Base-by-base conservation (phyloP, 2,113 vertebrate species). In the Actenoides hombroni region DNA sequence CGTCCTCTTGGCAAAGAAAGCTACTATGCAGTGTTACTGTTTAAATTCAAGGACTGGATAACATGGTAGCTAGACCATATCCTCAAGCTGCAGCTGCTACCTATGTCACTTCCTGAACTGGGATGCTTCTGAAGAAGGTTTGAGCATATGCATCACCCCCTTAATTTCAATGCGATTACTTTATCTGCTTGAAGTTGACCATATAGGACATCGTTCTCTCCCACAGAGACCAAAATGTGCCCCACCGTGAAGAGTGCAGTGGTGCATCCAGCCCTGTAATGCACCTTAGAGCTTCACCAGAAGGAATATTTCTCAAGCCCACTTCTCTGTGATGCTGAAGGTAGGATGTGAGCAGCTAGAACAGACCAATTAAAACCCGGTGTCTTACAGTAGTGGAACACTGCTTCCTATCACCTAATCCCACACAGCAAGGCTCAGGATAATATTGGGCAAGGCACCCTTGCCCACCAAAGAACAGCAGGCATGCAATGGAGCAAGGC, bases 171-270 rank as follows among this genome's bases (percentile, higher is more conserved):
- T 16, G 12, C 13, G 31, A 8, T 20, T 3, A 57, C 60, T 54
- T 19, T 2, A 4, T 35, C 49, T 51, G 15, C 39, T 74, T 69
- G 29, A 90, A 59, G 51, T 4, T 25, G n/a, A 20, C 40, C 31
- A 3, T 1, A 0, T 0, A 19, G 49, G 67, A 39, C 1, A 0
- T 31, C 28, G 11, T 13, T n/a, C 31, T 67, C 28, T 83, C 37
- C 24, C 6, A 6, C 39, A n/a, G 51, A 65, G 21, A 60, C 6
- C 14, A 56, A 83, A 87, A 69, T 1, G 0, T 44, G 39, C 20
- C 61, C 13, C 11, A 24, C 18, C 11, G 8, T 0, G 14, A 90
- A 86, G 20, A 46, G 26, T 8, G 2, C 4, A 25, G 17, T 33
- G 18, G 56, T 69, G 10, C 56, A 60, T 16, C 31, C 78, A 61